A percentile compares a stretch with the other conserved stretches of the same genome.
Evolutionary conservation across 2,888 invertebrate genomes (phyloP).

Genomic region (Cephalotes varians): DNA sequence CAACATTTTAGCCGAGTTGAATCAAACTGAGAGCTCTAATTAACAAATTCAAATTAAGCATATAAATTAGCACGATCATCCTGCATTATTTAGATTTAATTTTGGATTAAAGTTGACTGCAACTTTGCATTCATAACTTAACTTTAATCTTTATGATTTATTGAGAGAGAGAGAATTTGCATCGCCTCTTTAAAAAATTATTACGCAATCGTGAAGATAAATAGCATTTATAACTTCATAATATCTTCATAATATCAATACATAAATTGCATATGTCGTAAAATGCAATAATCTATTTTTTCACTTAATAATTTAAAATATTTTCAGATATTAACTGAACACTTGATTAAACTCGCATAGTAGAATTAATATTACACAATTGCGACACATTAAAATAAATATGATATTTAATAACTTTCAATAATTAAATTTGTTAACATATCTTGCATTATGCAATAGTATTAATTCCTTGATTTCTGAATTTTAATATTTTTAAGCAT

Average conservation of each 20-base stretch:
- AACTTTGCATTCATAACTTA: neutral
- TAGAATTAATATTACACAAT: neutral
- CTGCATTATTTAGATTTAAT: neutral
- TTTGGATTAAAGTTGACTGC: neutral
- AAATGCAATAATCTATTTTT: neutral
- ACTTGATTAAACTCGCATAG: neutral
- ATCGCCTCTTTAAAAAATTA: neutral
- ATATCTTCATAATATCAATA: too few species aligned
- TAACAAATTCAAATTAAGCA: slow-evolving; percentile 18
- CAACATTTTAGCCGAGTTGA: slow-evolving; percentile 20
- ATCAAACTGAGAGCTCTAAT: slow-evolving; percentile 32
- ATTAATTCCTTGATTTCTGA: neutral
- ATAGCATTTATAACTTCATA: neutral
- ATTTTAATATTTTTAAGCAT: neutral
- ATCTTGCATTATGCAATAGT: neutral
- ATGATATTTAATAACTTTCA: neutral
- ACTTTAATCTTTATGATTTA: neutral
- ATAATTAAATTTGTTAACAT: neutral
- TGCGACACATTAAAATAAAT: neutral
- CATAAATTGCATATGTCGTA: neutral
- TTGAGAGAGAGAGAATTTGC: too few species aligned
- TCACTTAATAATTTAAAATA: neutral
- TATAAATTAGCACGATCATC: neutral
- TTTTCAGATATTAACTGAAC: neutral
- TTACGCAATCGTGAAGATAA: neutral